Conservation (phyloP, 2,888 invertebrate species). For the Bursaphelenchus okinawaensis region DNA sequence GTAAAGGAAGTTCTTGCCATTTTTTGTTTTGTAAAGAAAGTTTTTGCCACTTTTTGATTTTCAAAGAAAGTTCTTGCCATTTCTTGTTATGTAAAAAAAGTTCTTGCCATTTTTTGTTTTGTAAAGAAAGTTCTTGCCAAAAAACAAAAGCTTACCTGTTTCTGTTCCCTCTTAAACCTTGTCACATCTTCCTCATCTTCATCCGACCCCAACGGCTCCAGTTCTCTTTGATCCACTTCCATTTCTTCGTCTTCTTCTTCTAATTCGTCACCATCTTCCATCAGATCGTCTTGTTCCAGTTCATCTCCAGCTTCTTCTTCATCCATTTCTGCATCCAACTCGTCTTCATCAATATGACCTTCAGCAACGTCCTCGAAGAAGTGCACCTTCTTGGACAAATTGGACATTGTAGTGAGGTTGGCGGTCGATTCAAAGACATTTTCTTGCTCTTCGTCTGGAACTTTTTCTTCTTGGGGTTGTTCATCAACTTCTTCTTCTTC, state of each 20-base stretch:
- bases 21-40: too few relatives aligned
- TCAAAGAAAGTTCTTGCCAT: too few relatives aligned
- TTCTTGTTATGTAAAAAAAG: too few relatives aligned
- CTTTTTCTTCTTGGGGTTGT: slow-evolving; percentile 14
- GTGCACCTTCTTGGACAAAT: slow-evolving; percentile 19
- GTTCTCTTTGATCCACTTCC: too few relatives aligned
- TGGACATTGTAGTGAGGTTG: slow-evolving; percentile 26
- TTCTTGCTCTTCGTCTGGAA: slow-evolving; percentile 5
- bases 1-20: too few relatives aligned
- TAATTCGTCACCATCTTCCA: slow-evolving; percentile 16
- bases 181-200: slow-evolving; percentile 12
- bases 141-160: neutral
- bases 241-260: slow-evolving; percentile 21
- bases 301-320: slow-evolving; percentile 19
- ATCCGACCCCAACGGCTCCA: slow-evolving; percentile 6
- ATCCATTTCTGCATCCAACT: slow-evolving; percentile 18
- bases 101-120: too few relatives aligned
- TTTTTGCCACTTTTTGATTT: too few relatives aligned
- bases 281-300: slow-evolving; percentile 4
- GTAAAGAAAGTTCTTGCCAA: too few relatives aligned
- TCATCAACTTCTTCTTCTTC: slow-evolving; percentile 9
- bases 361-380: slow-evolving; percentile 9
- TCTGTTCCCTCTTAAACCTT: slow-evolving; percentile 15
- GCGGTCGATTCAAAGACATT: slow-evolving; percentile 28
- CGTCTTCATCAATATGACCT: slow-evolving; percentile 25